Evolutionary conservation across 2,888 invertebrate genomes (phyloP).

Genomic region (Galeopsomyia nigrocyanea): DNA sequence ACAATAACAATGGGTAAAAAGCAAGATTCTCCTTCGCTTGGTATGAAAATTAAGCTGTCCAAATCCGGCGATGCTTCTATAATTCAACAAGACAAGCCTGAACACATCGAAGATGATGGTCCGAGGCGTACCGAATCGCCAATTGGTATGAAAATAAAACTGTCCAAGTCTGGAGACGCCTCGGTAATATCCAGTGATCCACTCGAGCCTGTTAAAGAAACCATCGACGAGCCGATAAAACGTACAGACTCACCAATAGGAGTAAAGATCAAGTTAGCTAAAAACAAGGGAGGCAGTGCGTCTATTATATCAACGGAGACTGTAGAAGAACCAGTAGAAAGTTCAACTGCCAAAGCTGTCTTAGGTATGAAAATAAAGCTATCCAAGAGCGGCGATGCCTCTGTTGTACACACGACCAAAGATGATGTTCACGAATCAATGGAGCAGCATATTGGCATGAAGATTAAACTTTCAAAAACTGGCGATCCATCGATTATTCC

Average conservation of each 20-base stretch:
- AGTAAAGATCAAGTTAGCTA: constrained; percentile 43
- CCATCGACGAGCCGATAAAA: constrained; percentile 50
- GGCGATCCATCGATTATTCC: constrained; percentile 62
- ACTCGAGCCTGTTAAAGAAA: constrained; percentile 48
- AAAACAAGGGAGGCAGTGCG: constrained; percentile 36
- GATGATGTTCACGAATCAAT: constrained; percentile 50
- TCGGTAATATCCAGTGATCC: constrained; percentile 59
- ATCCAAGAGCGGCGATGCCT: constrained; percentile 62
- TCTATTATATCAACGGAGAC: constrained; percentile 31
- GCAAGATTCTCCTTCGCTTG: constrained; percentile 43
- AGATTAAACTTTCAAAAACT: constrained; percentile 64
- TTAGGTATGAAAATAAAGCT: constrained; percentile 64
- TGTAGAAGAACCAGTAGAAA: constrained; percentile 39
- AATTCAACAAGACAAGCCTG: constrained; percentile 26
- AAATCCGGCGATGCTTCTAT: constrained; percentile 42
- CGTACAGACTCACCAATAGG: constrained; percentile 57
- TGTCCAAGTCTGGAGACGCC: constrained; percentile 63
- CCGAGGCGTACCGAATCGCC: constrained; percentile 37
- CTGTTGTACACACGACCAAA: constrained; percentile 52
- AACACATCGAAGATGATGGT: neutral
- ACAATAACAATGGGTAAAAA: constrained; percentile 25
- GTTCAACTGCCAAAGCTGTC: constrained; percentile 19
- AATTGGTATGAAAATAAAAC: constrained; percentile 64
- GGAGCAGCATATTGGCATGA: constrained; percentile 65
- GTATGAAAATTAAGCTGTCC: constrained; percentile 46